Base-by-base conservation (phyloP, 2,113 vertebrate species). In the Podarcis muralis region DNA sequence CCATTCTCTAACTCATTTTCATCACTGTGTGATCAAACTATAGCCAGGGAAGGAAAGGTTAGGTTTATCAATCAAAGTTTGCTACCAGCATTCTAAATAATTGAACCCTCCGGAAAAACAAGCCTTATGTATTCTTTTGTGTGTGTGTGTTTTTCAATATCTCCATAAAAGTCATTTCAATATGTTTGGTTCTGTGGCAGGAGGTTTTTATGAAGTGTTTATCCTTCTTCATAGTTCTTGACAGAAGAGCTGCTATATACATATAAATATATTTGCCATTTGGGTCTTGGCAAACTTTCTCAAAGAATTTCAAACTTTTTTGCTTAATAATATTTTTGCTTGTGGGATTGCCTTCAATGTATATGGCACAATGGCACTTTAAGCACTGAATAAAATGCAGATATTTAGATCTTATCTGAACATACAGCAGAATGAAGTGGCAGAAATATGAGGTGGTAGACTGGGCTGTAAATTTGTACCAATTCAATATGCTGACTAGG, bases 51-150 rank as follows among this genome's bases (percentile, higher is more conserved):
- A 93, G 43, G 48, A 94, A 96, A 96, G 91, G 95, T 95, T 96
- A 96, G 88, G 92, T 96, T 97, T 96, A 96, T 96, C 95, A 96
- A 95, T 96, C 95, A 95, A 93, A 96, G 66, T 94, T 96, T 94
- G 91, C 95, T 94, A 90, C 90, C 84, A 95, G 94, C 90, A 82
- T 75, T 95, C 88, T 89, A 96, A 96, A 94, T 96, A 97, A 97
- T 96, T 97, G 96, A 97, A 93, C 94, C 95, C 91, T 94, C 87
- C 88, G 94, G 95, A 95, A 92, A 95, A 96, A 94, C 89, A 95
- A 91, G 81, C 8, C 22, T 86, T 77, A 80, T 90, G 48, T 89
- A 85, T 92, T 93, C 90, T 90, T 94, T 89, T 81, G 81, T 72
- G 81, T 18, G 84, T 43, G 66, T 57, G 87, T 25, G 87, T 96